phyloP scores from a whole-genome alignment of 2,797 vertebrate species.

The Galaxias olidus region DNA sequence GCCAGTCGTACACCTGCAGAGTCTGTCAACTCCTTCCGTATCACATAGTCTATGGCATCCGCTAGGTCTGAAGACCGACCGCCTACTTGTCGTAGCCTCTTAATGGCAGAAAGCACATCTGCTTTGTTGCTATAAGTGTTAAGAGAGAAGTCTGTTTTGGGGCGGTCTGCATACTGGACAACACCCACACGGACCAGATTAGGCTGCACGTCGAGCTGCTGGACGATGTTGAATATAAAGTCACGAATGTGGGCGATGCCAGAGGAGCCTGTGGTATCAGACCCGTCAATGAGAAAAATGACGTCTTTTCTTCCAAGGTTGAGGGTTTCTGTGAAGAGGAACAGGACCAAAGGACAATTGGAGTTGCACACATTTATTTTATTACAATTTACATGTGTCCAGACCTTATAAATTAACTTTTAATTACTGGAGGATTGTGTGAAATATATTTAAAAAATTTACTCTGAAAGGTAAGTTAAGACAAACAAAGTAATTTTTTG shows the following conservation, averaged over 20 bases:
- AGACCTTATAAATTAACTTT: too few relatives aligned
- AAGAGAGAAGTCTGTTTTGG: constrained; percentile 85
- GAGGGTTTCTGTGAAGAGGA: constrained; percentile 42
- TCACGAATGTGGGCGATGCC: constrained; percentile 89
- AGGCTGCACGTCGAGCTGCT: constrained; percentile 82
- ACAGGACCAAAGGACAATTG: constrained; percentile 18
- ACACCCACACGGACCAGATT: constrained; percentile 84
- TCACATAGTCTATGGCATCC: constrained; percentile 84
- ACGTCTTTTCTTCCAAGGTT: constrained; percentile 83
- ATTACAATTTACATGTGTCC: too few relatives aligned
- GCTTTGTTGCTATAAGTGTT: constrained; percentile 80
- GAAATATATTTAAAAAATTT: too few relatives aligned
- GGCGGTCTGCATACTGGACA: constrained; percentile 84
- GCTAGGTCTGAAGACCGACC: constrained; percentile 83
- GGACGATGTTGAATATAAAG: constrained; percentile 83
- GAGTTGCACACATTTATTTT: not conserved
- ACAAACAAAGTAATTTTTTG: not conserved
- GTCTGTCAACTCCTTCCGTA: constrained; percentile 80
- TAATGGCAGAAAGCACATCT: constrained; percentile 75
- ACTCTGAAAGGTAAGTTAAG: not conserved
- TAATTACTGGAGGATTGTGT: too few relatives aligned
- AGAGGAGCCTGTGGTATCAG: constrained; percentile 64
- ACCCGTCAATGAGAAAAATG: constrained; percentile 93
- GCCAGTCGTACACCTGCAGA: constrained; percentile 81
- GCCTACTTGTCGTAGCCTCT: constrained; percentile 82